Conservation (phyloP, 1,140 invertebrate species). For the Drosophila elegans region DNA sequence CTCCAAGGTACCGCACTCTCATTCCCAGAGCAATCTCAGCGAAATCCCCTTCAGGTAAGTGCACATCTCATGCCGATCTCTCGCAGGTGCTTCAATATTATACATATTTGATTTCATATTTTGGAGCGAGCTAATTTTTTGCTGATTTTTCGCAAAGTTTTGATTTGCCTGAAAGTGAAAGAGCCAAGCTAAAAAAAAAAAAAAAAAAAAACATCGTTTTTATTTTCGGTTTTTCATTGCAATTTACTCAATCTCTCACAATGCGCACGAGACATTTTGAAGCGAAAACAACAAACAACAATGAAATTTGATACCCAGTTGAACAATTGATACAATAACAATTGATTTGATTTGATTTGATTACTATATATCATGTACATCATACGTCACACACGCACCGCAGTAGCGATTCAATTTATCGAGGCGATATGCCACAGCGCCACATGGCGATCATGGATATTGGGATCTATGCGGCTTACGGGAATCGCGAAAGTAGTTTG, state of each 20-base stretch:
- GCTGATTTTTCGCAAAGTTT: constrained; percentile 30
- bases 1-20: constrained; percentile 89
- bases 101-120: not conserved
- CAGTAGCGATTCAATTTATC: constrained; percentile 86
- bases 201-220: constrained; percentile 8
- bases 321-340: constrained; percentile 32
- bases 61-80: not conserved
- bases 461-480: constrained; percentile 61
- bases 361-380: constrained; percentile 24
- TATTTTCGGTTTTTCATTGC: constrained; percentile 10
- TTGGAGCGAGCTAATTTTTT: constrained; percentile 19
- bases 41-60: constrained; percentile 91
- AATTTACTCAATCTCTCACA: constrained; percentile 23
- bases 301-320: not conserved
- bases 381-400: constrained; percentile 49
- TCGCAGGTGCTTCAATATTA: not conserved
- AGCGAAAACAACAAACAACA: constrained; percentile 7
- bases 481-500: constrained; percentile 65
- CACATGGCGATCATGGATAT: constrained; percentile 67
- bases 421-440: constrained; percentile 87
- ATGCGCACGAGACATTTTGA: constrained; percentile 38
- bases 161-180: constrained; percentile 39
- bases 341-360: not conserved
- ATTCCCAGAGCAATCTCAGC: constrained; percentile 92
- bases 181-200: constrained; percentile 5